Conservation (phyloP, 1,140 invertebrate genomes). For the Maniola jurtina region DNA sequence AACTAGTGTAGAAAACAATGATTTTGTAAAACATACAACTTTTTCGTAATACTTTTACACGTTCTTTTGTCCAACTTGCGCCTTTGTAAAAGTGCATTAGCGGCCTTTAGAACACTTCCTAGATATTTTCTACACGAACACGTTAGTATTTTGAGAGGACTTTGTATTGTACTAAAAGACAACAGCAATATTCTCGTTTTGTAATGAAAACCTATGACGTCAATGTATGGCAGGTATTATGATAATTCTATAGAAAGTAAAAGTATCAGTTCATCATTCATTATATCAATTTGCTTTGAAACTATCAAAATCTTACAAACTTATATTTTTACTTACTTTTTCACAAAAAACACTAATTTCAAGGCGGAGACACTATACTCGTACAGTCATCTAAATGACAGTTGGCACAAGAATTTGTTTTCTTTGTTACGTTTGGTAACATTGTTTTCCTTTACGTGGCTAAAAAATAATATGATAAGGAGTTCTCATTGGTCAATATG, state of each 20-base stretch:
- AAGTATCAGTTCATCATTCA: neutral
- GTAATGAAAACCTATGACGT: constrained; percentile 66
- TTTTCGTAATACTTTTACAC: neutral
- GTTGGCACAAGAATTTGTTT: constrained; percentile 61
- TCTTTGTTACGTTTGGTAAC: constrained; percentile 39
- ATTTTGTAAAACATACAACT: neutral
- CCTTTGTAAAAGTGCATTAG: constrained; percentile 6
- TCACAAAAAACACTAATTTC: constrained; percentile 51
- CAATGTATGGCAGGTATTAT: constrained; percentile 38
- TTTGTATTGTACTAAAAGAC: constrained; percentile 27
- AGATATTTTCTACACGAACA: constrained; percentile 14
- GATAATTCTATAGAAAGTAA: constrained; percentile 3
- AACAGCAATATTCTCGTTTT: constrained; percentile 52
- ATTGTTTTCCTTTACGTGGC: constrained; percentile 50
- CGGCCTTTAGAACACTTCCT: neutral
- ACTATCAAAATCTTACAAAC: constrained; percentile 7
- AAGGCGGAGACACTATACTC: constrained; percentile 66
- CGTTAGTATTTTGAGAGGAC: constrained; percentile 16
- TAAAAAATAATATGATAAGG: neutral
- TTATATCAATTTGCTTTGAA: neutral
- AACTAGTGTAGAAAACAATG: neutral
- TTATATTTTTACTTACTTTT: constrained; percentile 59
- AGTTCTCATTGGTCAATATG: neutral
- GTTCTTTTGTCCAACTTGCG: neutral
- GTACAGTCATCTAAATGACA: constrained; percentile 72